Base-by-base conservation (phyloP, 2,797 vertebrate genomes). In the Pelobates cultripes region DNA sequence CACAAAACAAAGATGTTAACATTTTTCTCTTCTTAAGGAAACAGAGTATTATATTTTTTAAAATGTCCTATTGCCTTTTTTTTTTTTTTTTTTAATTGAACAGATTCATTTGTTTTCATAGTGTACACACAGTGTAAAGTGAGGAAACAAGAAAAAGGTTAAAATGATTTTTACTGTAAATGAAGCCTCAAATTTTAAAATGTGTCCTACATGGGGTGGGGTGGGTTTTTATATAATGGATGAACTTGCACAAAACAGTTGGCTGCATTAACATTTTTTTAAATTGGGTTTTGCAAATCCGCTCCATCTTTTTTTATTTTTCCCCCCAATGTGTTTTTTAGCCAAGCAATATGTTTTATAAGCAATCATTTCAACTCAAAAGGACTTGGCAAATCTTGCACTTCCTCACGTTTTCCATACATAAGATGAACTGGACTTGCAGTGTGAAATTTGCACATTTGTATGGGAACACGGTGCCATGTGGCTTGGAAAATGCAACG, bases 41-140 rank as follows among this genome's bases (percentile, higher is more conserved):
- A 90, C 47, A 91, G 90, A 92, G 89, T 91, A 88, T 90, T 92
- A 89, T 92, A 91, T 92, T 92, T 92, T 92, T 90, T 89, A 90
- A 10, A 90, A 89, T 88, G 70, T 72, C 47, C 89, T 90, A 90
- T 91, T 91, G 88, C 89, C 86, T 88, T 88, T 83, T 64, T 73
- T 47, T 47, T 64, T 73, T 47, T 47, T 51, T 51, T 76, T 81
- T 91, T 90, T 89, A 89, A 91, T 90, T 89, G 86, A 87, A 88
- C 28, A 86, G 60, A 88, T 75, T n/a, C 63, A 70, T 47, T 70
- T 55, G 67, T 72, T 73, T 71, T 79, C 44, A 51, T 45, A 45
- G 43, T 14, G 47, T 45, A 73, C 67, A 66, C 77, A 71, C 77
- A 66, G 14, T 75, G 74, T 57, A 44, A 70, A 75, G 63, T 44